Evolutionary conservation across 2,888 invertebrate genomes (phyloP).

Genomic region (Luperina nickerlii): DNA sequence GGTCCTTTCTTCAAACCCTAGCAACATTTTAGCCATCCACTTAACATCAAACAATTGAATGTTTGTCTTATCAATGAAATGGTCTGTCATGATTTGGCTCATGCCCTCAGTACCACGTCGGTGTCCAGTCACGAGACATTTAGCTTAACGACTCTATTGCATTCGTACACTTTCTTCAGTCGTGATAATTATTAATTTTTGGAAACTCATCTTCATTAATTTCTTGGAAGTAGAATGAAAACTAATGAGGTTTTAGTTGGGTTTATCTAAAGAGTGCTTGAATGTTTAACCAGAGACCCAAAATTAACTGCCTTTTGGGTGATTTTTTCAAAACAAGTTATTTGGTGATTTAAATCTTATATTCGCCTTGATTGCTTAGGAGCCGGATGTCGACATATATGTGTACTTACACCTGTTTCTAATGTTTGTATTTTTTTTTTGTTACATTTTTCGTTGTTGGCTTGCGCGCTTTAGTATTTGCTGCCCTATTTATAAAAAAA

Average conservation of each 20-base stretch:
- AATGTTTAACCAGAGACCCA: not conserved
- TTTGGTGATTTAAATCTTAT: too few species aligned
- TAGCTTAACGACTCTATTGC: slow-evolving; percentile 54
- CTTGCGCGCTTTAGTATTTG: too few species aligned
- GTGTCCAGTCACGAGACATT: slow-evolving; percentile 57
- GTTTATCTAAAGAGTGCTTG: not conserved
- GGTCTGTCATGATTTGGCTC: slow-evolving; percentile 79
- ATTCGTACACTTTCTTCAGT: slow-evolving; percentile 59
- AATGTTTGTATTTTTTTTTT: too few species aligned
- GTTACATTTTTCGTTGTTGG: too few species aligned
- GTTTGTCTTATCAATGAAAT: slow-evolving; percentile 80
- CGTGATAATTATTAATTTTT: slow-evolving; percentile 42
- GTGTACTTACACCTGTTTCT: too few species aligned
- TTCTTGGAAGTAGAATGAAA: slow-evolving; percentile 53
- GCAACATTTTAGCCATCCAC: slow-evolving; percentile 62
- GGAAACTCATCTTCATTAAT: slow-evolving; percentile 31
- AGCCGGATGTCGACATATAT: too few species aligned
- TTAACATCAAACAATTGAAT: slow-evolving; percentile 78
- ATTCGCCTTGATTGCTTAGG: too few species aligned
- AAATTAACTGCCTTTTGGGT: too few species aligned
- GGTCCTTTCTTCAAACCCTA: slow-evolving; percentile 11
- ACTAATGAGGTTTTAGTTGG: slow-evolving; percentile 56
- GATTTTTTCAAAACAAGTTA: too few species aligned
- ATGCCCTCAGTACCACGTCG: slow-evolving; percentile 68
- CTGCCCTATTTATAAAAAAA: too few species aligned